phyloP scores from a whole-genome alignment of 1,140 invertebrate genomes.

The Ceratina australensis region DNA sequence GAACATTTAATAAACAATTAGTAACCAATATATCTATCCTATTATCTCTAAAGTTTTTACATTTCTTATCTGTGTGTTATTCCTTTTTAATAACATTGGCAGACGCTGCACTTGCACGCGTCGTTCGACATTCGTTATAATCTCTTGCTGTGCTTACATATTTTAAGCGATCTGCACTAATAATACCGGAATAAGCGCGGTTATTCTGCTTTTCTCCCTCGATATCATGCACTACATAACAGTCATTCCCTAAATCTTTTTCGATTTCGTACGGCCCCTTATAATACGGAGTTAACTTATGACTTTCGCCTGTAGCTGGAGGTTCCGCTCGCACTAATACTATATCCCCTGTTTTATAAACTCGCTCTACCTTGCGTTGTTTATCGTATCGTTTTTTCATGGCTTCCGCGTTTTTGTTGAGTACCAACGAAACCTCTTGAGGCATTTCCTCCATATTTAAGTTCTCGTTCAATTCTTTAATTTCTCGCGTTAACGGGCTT shows the following conservation, averaged over 20 bases:
- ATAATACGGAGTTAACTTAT: constrained; percentile 57
- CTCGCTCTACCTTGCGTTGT: constrained; percentile 13
- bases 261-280: constrained; percentile 55
- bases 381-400: constrained; percentile 28
- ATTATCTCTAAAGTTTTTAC: too few relatives aligned
- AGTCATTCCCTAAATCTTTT: constrained; percentile 51
- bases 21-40: too few relatives aligned
- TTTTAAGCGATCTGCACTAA: constrained; percentile 26
- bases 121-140: too few relatives aligned
- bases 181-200: constrained; percentile 54
- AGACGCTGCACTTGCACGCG: too few relatives aligned
- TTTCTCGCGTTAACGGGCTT: constrained; percentile 19
- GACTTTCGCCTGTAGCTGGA: constrained; percentile 46
- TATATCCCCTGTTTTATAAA: constrained; percentile 29
- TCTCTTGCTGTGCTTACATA: constrained; percentile 3
- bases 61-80: too few relatives aligned
- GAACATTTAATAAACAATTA: too few relatives aligned
- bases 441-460: constrained; percentile 1
- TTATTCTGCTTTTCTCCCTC: constrained; percentile 56
- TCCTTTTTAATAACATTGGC: too few relatives aligned
- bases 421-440: background rate
- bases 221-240: constrained; percentile 58
- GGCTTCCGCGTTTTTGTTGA: background rate
- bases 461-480: background rate
- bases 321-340: constrained; percentile 26